Percentiles rank a stretch among this genome's conserved stretches.
Evolutionary conservation across 2,888 invertebrate genomes (phyloP).

Genomic region (Mongoloraphidia duomilia): DNA sequence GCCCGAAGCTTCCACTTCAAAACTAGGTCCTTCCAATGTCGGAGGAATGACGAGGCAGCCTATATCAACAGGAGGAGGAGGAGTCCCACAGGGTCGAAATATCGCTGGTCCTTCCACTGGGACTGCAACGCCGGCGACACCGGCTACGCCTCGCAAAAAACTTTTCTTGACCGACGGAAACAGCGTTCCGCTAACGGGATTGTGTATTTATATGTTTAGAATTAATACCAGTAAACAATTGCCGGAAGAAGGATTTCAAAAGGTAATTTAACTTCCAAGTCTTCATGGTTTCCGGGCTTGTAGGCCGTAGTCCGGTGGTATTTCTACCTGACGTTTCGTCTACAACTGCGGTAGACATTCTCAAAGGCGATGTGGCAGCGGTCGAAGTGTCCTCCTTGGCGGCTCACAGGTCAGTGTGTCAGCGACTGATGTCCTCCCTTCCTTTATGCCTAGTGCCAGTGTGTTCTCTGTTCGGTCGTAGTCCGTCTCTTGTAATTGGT

Average conservation of each 20-base stretch:
- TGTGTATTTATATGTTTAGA: conserved; percentile 75
- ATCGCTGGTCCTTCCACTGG: conserved; percentile 27
- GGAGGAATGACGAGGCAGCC: not conserved
- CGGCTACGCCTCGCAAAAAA: conserved; percentile 48
- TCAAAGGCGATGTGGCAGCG: too few relatives aligned
- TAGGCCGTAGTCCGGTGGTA: too few relatives aligned
- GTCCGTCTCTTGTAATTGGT: too few relatives aligned
- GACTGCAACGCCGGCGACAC: conserved; percentile 25
- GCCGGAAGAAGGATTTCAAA: conserved; percentile 87
- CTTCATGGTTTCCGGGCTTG: too few relatives aligned
- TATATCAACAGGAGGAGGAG: not conserved
- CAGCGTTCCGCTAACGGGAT: conserved; percentile 64
- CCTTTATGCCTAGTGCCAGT: too few relatives aligned
- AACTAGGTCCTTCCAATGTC: conserved; percentile 29
- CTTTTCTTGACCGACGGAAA: conserved; percentile 76
- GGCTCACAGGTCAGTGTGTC: too few relatives aligned
- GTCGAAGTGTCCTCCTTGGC: too few relatives aligned
- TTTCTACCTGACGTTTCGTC: too few relatives aligned
- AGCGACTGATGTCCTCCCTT: too few relatives aligned
- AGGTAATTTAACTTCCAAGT: too few relatives aligned
- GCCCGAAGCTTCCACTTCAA: conserved; percentile 26
- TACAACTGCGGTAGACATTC: too few relatives aligned
- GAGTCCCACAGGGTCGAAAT: not conserved
- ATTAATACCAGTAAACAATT: conserved; percentile 71
- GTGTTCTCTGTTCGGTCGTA: too few relatives aligned